These are phyloP conservation scores for Nineta flava DNA, from an alignment of 2,888 invertebrate species.

Conservation along the genomic window DNA sequence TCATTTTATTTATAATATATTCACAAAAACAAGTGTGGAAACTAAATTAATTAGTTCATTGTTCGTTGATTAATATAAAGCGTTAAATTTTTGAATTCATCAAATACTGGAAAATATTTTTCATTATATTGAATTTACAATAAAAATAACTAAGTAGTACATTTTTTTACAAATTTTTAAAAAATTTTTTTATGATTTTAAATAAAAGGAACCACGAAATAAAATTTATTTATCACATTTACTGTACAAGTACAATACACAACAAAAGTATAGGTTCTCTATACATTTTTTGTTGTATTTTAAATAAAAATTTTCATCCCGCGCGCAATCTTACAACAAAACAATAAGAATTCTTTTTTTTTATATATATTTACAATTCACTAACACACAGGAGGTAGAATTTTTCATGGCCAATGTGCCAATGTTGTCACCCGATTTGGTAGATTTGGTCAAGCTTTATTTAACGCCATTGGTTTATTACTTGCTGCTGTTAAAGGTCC, in stretches of 20 bases:
- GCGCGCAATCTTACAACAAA: neutral
- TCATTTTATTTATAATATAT: no score
- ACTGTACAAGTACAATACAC: neutral
- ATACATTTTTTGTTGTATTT: neutral
- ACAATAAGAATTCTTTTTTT: neutral
- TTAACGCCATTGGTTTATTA: conserved; percentile 26
- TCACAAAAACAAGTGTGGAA: no score
- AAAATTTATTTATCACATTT: neutral
- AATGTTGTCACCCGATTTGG: neutral
- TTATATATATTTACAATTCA: neutral
- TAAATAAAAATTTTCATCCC: neutral
- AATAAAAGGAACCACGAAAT: neutral
- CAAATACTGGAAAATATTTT: no score
- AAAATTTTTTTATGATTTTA: neutral
- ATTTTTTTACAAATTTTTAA: neutral
- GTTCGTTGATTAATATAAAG: neutral
- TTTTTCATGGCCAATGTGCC: neutral
- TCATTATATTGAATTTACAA: no score
- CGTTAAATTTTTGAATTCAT: neutral
- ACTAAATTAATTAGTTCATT: no score
- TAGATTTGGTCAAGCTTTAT: conserved; percentile 26
- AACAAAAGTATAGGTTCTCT: neutral
- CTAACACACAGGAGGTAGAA: neutral
- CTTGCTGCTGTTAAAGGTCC: conserved; percentile 32
- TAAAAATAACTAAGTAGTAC: no score